Conservation (phyloP, 1,140 invertebrate species). For the Dermatophagoides farinae region DNA sequence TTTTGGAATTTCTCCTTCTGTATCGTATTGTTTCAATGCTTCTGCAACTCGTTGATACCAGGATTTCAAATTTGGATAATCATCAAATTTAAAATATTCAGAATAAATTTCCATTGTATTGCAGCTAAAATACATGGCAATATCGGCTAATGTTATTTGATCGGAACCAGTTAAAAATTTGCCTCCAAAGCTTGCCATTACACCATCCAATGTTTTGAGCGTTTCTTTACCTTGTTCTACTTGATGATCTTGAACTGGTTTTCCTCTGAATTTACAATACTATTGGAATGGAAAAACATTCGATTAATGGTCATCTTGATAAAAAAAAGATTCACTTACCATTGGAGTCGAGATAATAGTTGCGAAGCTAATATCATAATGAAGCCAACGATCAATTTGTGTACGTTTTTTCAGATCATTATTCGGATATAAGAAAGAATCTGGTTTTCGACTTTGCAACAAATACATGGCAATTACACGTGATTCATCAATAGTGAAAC, state of each 20-base stretch:
- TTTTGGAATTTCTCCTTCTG: too few species aligned
- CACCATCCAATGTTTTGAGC: neutral
- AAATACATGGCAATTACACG: conserved; percentile 16
- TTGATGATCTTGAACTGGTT: neutral
- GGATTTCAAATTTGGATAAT: neutral
- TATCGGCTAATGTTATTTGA: conserved; percentile 4
- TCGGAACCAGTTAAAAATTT: neutral
- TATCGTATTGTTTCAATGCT: neutral
- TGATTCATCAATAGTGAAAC: conserved; percentile 13
- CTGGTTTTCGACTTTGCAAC: conserved; percentile 34
- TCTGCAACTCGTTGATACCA: neutral
- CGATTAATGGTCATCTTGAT: neutral
- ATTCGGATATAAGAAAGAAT: conserved; percentile 39
- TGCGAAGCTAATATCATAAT: conserved; percentile 37
- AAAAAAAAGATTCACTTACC: neutral
- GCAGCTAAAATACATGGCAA: neutral
- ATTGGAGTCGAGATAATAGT: conserved; percentile 2
- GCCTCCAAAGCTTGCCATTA: neutral
- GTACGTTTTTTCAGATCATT: conserved; percentile 42
- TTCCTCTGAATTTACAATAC: neutral
- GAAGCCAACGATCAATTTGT: conserved; percentile 42
- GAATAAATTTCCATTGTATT: neutral
- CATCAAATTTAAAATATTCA: neutral
- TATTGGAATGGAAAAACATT: neutral
- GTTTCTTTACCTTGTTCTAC: neutral